A percentile compares a stretch with the other conserved stretches of the same genome.
Evolutionary conservation across 1,140 invertebrate genomes (phyloP).

Genomic region (Trichonephila clavata): DNA sequence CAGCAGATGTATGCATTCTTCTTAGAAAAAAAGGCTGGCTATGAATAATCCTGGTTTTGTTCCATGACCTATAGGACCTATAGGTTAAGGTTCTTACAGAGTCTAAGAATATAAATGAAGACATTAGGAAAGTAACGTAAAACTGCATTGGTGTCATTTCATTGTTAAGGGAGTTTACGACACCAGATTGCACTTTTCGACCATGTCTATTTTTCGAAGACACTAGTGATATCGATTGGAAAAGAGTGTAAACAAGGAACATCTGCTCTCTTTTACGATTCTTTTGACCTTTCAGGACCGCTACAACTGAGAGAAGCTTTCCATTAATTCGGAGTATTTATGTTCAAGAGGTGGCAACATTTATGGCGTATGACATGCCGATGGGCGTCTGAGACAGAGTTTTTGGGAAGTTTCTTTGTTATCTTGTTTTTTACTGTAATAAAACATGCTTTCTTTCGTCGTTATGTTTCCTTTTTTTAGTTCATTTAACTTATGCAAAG

Average conservation of each 20-base stretch:
- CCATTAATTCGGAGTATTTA: constrained; percentile 60
- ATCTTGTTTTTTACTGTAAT: constrained; percentile 10
- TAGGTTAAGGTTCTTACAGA: not conserved
- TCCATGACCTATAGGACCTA: not conserved
- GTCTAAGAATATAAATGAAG: not conserved
- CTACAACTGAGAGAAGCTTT: not conserved
- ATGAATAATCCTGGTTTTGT: not conserved
- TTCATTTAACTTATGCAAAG: not conserved
- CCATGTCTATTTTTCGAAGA: not conserved
- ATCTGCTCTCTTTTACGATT: constrained; percentile 44
- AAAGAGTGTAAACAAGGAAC: constrained; percentile 1
- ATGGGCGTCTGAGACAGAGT: not conserved
- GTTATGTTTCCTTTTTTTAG: not conserved
- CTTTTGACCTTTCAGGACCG: constrained; percentile 40
- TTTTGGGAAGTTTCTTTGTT: constrained; percentile 12
- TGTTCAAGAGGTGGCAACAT: constrained; percentile 33
- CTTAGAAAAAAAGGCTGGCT: not conserved
- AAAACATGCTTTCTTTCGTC: not conserved
- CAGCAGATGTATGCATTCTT: not conserved
- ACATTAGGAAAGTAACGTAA: constrained; percentile 56
- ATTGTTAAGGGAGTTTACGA: constrained; percentile 26
- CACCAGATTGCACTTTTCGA: constrained; percentile 38
- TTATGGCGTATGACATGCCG: constrained; percentile 15
- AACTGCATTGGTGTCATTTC: constrained; percentile 34
- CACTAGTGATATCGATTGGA: not conserved